Conservation (phyloP, 2,888 invertebrate genomes). For the Heliconius ethilla region DNA sequence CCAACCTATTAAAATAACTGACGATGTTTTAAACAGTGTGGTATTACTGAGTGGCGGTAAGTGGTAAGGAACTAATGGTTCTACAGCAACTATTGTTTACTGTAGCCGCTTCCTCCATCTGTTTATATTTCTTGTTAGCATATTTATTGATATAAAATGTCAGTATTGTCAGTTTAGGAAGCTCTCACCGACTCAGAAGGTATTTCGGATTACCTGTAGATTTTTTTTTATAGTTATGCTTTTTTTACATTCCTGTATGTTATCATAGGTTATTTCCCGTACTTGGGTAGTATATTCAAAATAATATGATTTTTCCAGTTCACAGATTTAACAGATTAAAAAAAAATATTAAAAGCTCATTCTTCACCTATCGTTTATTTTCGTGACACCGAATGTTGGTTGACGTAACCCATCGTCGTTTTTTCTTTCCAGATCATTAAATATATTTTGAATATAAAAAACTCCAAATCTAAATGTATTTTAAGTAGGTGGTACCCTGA, state of each 20-base stretch:
- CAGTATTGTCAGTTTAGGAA: neutral
- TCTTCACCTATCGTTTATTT: too few species aligned
- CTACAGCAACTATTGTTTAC: conserved; percentile 48
- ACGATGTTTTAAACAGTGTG: conserved; percentile 7
- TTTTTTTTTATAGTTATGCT: neutral
- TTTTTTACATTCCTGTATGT: neutral
- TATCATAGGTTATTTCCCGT: too few species aligned
- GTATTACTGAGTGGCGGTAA: conserved; percentile 14
- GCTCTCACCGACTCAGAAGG: neutral
- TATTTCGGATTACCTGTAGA: neutral
- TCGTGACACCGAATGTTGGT: too few species aligned
- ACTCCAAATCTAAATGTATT: too few species aligned
- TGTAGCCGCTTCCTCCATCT: conserved; percentile 45
- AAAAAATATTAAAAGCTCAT: neutral
- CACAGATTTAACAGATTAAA: too few species aligned
- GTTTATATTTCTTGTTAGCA: conserved; percentile 24
- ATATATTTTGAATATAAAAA: neutral
- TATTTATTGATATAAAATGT: conserved; percentile 5
- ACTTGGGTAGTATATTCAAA: too few species aligned
- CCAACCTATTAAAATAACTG: conserved; percentile 14
- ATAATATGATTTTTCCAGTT: too few species aligned
- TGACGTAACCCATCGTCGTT: neutral
- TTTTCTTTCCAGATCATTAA: neutral
- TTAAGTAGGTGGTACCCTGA: too few species aligned
- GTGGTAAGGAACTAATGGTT: conserved; percentile 40